Evolutionary conservation across 2,888 invertebrate genomes (phyloP).

Genomic region (Yponomeuta cagnagella): DNA sequence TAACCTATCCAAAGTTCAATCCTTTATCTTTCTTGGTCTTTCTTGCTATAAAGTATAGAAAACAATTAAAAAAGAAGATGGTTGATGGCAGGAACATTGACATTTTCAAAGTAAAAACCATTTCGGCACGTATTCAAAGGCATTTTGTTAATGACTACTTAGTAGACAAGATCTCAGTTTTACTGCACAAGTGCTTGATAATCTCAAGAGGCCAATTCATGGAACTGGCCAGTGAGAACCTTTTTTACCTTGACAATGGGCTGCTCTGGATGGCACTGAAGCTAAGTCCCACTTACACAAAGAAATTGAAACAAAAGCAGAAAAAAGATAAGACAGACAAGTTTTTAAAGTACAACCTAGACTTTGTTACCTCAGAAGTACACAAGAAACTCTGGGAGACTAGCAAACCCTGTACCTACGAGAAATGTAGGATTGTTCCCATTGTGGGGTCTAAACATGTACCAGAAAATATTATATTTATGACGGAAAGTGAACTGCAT

Average conservation of each 20-base stretch:
- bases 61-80: conserved; percentile 37
- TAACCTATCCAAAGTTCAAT: conserved; percentile 68
- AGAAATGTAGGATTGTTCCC: conserved; percentile 54
- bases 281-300: conserved; percentile 42
- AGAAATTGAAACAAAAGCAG: conserved; percentile 34
- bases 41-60: conserved; percentile 60
- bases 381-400: conserved; percentile 55
- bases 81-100: conserved; percentile 37
- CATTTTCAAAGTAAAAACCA: conserved; percentile 41
- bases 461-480: conserved; percentile 38
- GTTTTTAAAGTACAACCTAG: conserved; percentile 41
- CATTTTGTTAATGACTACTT: conserved; percentile 39
- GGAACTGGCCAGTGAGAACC: conserved; percentile 58
- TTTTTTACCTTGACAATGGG: conserved; percentile 64
- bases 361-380: conserved; percentile 52
- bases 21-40: conserved; percentile 56
- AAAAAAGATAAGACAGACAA: conserved; percentile 26
- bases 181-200: conserved; percentile 54
- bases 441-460: conserved; percentile 49
- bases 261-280: conserved; percentile 60
- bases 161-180: conserved; percentile 42
- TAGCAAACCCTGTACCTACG: conserved; percentile 29
- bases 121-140: conserved; percentile 39
- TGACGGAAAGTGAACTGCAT: conserved; percentile 52
- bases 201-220: conserved; percentile 57